Conservation (phyloP, 2,888 invertebrate genomes). For the Scelioninae gen. 1 region DNA sequence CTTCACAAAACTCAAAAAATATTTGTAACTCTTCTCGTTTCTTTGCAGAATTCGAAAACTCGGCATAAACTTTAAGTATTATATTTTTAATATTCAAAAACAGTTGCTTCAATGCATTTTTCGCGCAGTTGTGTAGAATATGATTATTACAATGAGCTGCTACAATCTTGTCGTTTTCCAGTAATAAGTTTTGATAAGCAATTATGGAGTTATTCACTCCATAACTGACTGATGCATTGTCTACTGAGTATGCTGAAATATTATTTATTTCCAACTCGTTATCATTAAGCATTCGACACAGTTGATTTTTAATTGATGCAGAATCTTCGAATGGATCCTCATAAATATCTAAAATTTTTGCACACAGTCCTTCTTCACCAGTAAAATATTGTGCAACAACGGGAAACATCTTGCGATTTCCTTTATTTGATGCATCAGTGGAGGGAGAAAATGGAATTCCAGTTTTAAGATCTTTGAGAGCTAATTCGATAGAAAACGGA, state of each 20-base stretch:
- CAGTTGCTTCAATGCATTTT: conserved; percentile 2
- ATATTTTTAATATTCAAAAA: conserved; percentile 16
- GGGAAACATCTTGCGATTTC: conserved; percentile 9
- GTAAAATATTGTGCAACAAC: conserved; percentile 19
- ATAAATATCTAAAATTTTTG: conserved; percentile 7
- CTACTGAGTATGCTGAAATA: conserved; percentile 10
- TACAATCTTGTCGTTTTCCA: conserved; percentile 12
- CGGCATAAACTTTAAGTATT: conserved; percentile 22
- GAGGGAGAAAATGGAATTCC: conserved; percentile 3
- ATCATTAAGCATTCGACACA: neutral
- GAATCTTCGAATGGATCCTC: conserved; percentile 8
- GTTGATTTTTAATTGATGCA: conserved; percentile 7
- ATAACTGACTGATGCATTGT: conserved; percentile 3
- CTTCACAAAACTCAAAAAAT: conserved; percentile 5
- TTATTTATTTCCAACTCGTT: neutral
- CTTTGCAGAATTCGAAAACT: conserved; percentile 20
- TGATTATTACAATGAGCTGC: conserved; percentile 22
- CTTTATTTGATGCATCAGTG: conserved; percentile 6
- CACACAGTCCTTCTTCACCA: neutral
- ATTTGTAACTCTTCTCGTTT: neutral
- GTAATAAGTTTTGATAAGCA: neutral
- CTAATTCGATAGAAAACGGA: conserved; percentile 9
- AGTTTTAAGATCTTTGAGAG: conserved; percentile 4
- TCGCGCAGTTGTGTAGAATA: conserved; percentile 16
- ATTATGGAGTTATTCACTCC: conserved; percentile 4